Conservation (phyloP, 2,888 invertebrate genomes). For the Calameuta filiformis region DNA sequence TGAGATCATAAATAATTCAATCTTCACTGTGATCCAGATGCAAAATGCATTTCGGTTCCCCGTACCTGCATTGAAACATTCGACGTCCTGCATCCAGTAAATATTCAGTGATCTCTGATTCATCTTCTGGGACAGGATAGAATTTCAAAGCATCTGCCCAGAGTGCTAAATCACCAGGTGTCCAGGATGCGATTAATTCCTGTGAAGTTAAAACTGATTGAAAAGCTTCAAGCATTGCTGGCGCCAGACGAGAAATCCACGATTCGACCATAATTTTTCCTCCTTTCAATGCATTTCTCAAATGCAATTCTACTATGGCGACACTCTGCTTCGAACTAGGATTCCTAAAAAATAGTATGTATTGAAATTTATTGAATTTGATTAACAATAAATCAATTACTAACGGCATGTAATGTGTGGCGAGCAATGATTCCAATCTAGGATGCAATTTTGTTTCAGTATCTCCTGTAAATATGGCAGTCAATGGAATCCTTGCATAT, state of each 20-base stretch:
- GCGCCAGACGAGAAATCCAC: conserved; percentile 48
- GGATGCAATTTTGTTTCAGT: conserved; percentile 52
- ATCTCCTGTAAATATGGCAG: conserved; percentile 54
- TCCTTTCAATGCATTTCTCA: conserved; percentile 44
- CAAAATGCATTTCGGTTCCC: not conserved
- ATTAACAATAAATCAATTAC: conserved; percentile 11
- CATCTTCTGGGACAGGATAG: conserved; percentile 49
- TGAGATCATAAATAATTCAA: not conserved
- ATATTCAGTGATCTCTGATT: conserved; percentile 39
- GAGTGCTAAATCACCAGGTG: conserved; percentile 48
- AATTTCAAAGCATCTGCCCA: conserved; percentile 53
- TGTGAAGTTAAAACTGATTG: conserved; percentile 34
- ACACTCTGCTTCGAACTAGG: conserved; percentile 46
- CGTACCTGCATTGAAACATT: conserved; percentile 50
- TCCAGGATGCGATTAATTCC: conserved; percentile 40
- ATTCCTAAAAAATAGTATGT: conserved; percentile 31
- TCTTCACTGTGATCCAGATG: not conserved
- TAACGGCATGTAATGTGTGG: conserved; percentile 53
- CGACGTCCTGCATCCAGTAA: conserved; percentile 51
- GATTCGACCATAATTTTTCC: conserved; percentile 37
- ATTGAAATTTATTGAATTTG: not conserved
- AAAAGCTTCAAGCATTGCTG: conserved; percentile 48
- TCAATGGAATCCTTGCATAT: conserved; percentile 56
- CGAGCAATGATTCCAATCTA: conserved; percentile 53
- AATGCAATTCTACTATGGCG: conserved; percentile 51